Conservation (phyloP, 2,113 vertebrate species). For the Sakesphorus luctuosus region DNA sequence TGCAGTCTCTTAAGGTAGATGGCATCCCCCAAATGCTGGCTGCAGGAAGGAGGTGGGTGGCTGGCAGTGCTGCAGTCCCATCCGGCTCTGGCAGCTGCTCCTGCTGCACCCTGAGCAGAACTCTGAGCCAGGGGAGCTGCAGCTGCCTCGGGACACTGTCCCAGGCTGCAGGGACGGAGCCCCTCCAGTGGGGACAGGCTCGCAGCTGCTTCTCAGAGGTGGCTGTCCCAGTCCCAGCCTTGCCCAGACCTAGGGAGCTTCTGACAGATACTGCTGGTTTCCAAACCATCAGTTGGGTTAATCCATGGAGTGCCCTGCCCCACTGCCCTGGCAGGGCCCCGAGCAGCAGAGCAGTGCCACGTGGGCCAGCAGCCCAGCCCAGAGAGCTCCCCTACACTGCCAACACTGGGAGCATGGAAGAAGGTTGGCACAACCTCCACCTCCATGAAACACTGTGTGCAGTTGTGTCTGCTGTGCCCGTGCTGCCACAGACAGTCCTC, state of each 20-base stretch:
- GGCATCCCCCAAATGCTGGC: neutral
- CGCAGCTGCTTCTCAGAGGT: neutral
- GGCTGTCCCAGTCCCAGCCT: neutral
- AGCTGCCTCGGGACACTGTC: neutral
- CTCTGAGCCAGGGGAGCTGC: neutral
- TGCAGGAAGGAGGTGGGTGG: neutral
- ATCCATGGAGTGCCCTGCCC: neutral
- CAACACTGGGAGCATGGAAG: neutral
- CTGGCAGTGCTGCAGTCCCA: neutral
- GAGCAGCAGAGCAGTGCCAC: fast-evolving
- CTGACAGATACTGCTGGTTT: neutral
- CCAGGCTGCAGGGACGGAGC: neutral
- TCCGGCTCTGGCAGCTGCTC: neutral
- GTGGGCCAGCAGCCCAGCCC: neutral
- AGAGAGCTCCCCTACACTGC: neutral
- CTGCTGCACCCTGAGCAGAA: neutral
- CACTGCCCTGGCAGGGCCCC: fast-evolving
- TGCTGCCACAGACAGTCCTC: neutral
- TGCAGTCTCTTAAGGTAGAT: neutral
- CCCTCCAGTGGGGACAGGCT: neutral
- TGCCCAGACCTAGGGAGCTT: neutral
- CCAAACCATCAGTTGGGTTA: neutral
- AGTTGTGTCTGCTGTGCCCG: neutral
- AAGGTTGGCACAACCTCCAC: neutral
- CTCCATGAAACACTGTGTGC: neutral